Percentiles rank a stretch among this genome's conserved stretches.
phyloP scores from a whole-genome alignment of 1,140 invertebrate species.

The Hirudo medicinalis region DNA sequence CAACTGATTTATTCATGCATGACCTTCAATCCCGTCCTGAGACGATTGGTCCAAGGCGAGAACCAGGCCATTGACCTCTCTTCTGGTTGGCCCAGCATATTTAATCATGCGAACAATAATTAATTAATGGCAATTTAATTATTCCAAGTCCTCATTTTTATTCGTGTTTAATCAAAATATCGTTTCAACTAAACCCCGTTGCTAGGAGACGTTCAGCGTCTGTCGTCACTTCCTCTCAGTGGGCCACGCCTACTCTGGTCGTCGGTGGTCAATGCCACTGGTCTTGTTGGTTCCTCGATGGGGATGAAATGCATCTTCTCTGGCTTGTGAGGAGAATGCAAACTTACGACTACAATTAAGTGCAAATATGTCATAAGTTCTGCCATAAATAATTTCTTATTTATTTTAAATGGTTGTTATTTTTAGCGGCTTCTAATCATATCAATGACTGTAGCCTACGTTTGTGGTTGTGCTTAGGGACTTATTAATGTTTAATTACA shows the following conservation, averaged over 20 bases:
- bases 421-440: too few species aligned
- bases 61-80: not conserved
- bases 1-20: not conserved
- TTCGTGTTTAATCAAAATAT: too few species aligned
- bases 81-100: not conserved
- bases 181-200: not conserved
- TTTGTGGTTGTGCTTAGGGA: too few species aligned
- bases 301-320: slow-evolving; percentile 4
- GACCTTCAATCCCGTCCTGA: not conserved
- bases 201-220: not conserved
- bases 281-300: not conserved
- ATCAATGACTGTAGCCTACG: too few species aligned
- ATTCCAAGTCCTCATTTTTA: too few species aligned
- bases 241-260: slow-evolving; percentile 11
- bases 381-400: too few species aligned
- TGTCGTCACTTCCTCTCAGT: not conserved
- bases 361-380: too few species aligned
- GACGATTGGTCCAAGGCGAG: not conserved
- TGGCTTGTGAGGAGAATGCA: not conserved
- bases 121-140: too few species aligned
- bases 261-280: not conserved
- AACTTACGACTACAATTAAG: too few species aligned
- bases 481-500: too few species aligned
- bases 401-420: too few species aligned
- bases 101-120: too few species aligned